These are phyloP conservation scores for Cisticola juncidis DNA, from an alignment of 2,113 vertebrate species.

Conservation along the genomic window DNA sequence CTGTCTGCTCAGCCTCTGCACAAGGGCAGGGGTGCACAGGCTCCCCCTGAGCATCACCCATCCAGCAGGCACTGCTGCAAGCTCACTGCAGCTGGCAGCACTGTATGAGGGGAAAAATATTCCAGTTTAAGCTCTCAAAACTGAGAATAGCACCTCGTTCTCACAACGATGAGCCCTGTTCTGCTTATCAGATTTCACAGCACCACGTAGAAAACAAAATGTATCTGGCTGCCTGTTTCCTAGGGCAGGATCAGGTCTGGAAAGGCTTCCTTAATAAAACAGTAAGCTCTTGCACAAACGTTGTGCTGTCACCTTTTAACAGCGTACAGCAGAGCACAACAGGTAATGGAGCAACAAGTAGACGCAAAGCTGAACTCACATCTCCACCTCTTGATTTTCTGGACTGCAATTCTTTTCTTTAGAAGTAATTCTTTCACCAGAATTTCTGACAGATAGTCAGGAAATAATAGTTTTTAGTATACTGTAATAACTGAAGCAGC, in stretches of 20 bases:
- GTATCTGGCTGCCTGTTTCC: not conserved
- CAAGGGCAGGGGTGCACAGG: not conserved
- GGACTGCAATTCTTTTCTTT: not conserved
- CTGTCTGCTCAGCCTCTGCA: not conserved
- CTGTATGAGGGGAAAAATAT: not conserved
- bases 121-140: not conserved
- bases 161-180: not conserved
- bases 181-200: not conserved
- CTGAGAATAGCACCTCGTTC: not conserved
- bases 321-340: not conserved
- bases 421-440: not conserved
- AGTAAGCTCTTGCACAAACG: not conserved
- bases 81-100: not conserved
- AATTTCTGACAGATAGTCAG: not conserved
- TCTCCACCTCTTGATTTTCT: not conserved
- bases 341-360: not conserved
- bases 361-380: not conserved
- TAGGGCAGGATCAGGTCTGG: not conserved
- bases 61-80: not conserved
- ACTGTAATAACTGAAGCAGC: not conserved
- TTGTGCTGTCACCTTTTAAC: not conserved
- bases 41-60: not conserved
- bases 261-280: not conserved
- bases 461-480: not conserved
- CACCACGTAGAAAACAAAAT: not conserved